Conservation (phyloP, 2,113 vertebrate genomes). For the Notothenia coriiceps region DNA sequence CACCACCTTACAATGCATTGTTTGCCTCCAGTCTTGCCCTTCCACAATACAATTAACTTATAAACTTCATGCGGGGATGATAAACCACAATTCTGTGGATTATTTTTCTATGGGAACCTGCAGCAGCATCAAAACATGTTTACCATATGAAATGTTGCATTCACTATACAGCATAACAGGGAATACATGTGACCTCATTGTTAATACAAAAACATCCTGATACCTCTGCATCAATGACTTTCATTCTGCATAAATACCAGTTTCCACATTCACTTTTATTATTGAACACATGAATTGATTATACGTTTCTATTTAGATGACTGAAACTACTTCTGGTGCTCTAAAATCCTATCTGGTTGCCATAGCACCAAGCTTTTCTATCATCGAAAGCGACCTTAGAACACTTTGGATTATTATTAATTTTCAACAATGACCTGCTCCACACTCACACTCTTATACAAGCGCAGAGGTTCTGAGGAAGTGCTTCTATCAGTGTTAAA, state of each 20-base stretch:
- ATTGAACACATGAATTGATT: neutral
- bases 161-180: too few relatives aligned
- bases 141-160: too few relatives aligned
- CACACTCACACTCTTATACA: neutral
- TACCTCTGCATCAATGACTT: neutral
- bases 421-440: conserved; percentile 3
- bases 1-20: conserved; percentile 36
- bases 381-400: neutral
- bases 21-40: conserved; percentile 28
- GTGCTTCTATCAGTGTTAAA: neutral
- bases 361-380: conserved; percentile 17
- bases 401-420: conserved; percentile 3
- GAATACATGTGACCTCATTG: too few relatives aligned
- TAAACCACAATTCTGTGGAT: neutral
- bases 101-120: too few relatives aligned
- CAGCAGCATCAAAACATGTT: too few relatives aligned
- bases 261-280: neutral
- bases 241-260: neutral
- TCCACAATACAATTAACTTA: conserved; percentile 31
- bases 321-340: neutral
- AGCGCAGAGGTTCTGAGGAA: neutral
- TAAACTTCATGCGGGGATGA: conserved; percentile 19
- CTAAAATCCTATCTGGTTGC: conserved; percentile 23
- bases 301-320: conserved; percentile 8
- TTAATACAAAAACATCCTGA: neutral